These are phyloP conservation scores for Lepilemur septentrionalis DNA, from an alignment of 2,797 vertebrate genomes.

Conservation along the genomic window DNA sequence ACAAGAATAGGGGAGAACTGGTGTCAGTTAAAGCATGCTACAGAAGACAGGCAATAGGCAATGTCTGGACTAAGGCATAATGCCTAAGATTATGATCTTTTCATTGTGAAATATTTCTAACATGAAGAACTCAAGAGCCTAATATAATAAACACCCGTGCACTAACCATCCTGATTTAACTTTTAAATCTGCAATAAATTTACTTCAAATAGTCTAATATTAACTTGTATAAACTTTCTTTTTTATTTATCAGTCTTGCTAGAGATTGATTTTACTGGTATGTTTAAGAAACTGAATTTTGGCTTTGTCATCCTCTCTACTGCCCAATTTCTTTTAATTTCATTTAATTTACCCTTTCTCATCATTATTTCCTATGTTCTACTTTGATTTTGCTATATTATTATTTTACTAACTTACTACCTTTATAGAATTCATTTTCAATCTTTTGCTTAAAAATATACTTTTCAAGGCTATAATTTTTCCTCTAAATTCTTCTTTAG, in stretches of 20 bases:
- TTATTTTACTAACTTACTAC: background rate
- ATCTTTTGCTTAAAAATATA: background rate
- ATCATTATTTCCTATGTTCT: background rate
- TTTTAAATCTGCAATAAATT: background rate
- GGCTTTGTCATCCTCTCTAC: background rate
- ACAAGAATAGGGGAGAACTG: background rate
- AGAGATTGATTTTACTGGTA: background rate
- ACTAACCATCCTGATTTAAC: background rate
- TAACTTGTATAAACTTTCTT: background rate
- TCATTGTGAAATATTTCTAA: background rate
- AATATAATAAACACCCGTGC: background rate
- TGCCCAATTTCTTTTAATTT: background rate
- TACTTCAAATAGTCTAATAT: background rate
- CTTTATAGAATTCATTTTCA: background rate
- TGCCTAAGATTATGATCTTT: background rate
- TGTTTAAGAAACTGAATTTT: background rate
- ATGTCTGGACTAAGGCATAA: background rate
- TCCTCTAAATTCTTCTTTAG: slow-evolving; percentile 44
- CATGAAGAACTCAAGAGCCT: background rate
- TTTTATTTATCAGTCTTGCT: background rate
- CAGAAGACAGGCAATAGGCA: background rate
- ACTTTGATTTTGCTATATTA: background rate
- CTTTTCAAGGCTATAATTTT: background rate
- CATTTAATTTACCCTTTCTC: background rate
- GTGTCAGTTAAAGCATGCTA: background rate